phyloP scores from a whole-genome alignment of 2,888 invertebrate genomes.

The Drosophila seclusa region DNA sequence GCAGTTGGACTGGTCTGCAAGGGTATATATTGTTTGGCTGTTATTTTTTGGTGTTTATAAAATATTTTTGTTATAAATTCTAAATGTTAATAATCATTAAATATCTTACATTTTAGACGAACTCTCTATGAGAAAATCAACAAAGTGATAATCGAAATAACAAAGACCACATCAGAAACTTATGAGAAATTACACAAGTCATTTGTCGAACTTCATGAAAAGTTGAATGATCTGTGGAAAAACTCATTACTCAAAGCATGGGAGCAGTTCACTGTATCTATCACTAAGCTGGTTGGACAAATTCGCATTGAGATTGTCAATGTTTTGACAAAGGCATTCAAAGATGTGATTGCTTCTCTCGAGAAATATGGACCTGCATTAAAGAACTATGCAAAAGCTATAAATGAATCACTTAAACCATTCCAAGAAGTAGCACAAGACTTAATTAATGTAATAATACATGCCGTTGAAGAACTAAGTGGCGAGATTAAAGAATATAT shows the following conservation, averaged over 20 bases:
- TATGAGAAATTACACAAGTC: conserved; percentile 85
- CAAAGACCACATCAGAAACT: conserved; percentile 81
- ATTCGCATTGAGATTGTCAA: conserved; percentile 72
- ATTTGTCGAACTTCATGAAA: conserved; percentile 80
- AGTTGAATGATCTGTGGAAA: conserved; percentile 85
- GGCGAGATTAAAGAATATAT: conserved; percentile 85
- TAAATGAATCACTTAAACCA: conserved; percentile 84
- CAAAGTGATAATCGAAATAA: conserved; percentile 83
- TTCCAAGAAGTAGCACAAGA: conserved; percentile 83
- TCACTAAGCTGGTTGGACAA: conserved; percentile 64
- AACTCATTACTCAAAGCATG: conserved; percentile 83
- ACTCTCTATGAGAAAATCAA: conserved; percentile 60
- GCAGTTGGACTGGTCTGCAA: background rate
- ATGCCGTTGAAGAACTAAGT: conserved; percentile 69
- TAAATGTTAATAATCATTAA: background rate
- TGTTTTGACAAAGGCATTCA: conserved; percentile 51
- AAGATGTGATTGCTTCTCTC: conserved; percentile 62
- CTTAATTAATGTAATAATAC: conserved; percentile 83
- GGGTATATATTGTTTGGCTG: background rate
- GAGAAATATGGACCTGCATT: conserved; percentile 81
- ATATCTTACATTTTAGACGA: conserved; percentile 56
- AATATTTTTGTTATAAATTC: background rate
- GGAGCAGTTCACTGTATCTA: conserved; percentile 77
- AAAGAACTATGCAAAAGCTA: conserved; percentile 83
- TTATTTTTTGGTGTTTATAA: background rate